A percentile compares a stretch with the other conserved stretches of the same genome.
Conservation (phyloP, 2,113 vertebrate species). For the Pelvicachromis taeniatus region DNA sequence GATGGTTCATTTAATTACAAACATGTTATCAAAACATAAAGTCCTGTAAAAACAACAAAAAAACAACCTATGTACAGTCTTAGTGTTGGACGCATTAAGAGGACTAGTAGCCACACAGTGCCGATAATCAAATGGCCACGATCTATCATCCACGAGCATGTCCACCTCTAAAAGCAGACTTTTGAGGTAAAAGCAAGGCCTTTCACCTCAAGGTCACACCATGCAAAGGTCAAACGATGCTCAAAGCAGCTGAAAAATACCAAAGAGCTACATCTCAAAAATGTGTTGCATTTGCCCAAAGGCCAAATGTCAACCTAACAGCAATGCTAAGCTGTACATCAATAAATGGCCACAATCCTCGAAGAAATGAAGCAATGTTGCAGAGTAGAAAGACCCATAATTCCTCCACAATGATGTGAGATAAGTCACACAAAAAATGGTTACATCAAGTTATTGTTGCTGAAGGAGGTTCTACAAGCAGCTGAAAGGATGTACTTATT, state of each 20-base stretch:
- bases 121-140: neutral
- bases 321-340: neutral
- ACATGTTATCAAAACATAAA: neutral
- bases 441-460: neutral
- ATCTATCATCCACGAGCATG: neutral
- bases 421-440: neutral
- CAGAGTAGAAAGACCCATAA: neutral
- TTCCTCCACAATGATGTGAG: neutral
- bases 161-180: neutral
- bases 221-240: neutral
- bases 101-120: neutral
- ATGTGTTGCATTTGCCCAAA: neutral
- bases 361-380: neutral
- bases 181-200: neutral
- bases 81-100: neutral
- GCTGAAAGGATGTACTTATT: neutral
- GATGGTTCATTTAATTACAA: neutral
- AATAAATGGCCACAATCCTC: neutral
- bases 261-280: neutral
- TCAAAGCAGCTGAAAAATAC: neutral
- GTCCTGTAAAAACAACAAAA: neutral
- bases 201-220: neutral
- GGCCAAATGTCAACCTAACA: neutral
- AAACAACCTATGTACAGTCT: neutral
- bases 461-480: neutral